A percentile compares a stretch with the other conserved stretches of the same genome.
These are phyloP conservation scores for Podotricha telesiphe DNA, from an alignment of 2,888 invertebrate genomes.

Conservation along the genomic window DNA sequence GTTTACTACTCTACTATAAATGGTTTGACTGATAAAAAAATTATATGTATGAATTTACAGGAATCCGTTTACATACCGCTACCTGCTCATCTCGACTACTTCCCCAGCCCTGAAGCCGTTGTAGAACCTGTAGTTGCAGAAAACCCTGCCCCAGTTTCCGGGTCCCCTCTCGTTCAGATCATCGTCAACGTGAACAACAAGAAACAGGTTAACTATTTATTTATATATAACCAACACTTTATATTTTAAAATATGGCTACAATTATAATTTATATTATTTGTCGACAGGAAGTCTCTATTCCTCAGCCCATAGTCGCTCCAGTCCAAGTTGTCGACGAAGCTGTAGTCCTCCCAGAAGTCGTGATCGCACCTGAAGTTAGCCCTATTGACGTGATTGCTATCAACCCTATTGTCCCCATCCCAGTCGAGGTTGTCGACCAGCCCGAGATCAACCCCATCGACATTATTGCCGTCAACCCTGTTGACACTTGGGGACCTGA, in stretches of 20 bases:
- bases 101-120: conserved; percentile 41
- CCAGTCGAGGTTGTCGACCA: neutral
- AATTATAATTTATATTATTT: neutral
- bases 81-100: conserved; percentile 39
- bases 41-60: conserved; percentile 45
- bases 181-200: conserved; percentile 55
- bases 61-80: conserved; percentile 49
- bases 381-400: conserved; percentile 4
- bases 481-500: conserved; percentile 19
- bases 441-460: conserved; percentile 40
- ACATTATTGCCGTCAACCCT: conserved; percentile 41
- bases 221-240: neutral
- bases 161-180: conserved; percentile 61
- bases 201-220: conserved; percentile 43
- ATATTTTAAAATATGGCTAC: neutral
- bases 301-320: neutral
- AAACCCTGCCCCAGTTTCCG: conserved; percentile 35
- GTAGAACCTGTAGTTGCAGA: conserved; percentile 44
- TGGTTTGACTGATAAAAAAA: too few relatives aligned
- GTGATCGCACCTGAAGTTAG: conserved; percentile 8
- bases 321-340: conserved; percentile 7
- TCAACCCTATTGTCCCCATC: conserved; percentile 5
- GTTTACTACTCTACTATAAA: too few relatives aligned
- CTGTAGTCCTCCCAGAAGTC: neutral
- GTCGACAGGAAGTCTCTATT: neutral